Conservation (phyloP, 2,888 invertebrate species). For the Gortyna flavago region DNA sequence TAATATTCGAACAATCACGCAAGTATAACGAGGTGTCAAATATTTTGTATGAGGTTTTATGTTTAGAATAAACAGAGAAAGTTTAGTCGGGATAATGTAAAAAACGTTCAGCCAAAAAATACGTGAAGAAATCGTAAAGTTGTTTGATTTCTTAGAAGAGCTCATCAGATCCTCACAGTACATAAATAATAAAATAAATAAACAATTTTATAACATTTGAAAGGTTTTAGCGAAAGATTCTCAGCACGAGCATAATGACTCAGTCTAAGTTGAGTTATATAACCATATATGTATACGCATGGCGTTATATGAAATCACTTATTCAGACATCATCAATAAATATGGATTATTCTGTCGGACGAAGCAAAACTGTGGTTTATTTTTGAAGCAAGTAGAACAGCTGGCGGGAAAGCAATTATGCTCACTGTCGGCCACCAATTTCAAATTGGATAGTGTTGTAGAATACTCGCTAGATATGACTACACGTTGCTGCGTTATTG, state of each 20-base stretch:
- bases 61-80: no score
- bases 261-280: neutral
- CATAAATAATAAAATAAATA: no score
- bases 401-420: slow-evolving; percentile 62
- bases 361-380: slow-evolving; percentile 57
- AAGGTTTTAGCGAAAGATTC: neutral
- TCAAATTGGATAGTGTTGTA: slow-evolving; percentile 53
- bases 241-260: neutral
- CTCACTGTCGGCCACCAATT: slow-evolving; percentile 55
- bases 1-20: no score
- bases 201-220: neutral
- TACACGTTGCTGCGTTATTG: slow-evolving; percentile 49
- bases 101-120: no score
- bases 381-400: slow-evolving; percentile 58
- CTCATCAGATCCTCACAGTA: no score
- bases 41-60: no score
- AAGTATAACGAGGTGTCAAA: no score
- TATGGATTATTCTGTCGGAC: slow-evolving; percentile 39
- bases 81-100: no score
- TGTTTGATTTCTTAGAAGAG: no score
- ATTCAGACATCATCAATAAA: slow-evolving; percentile 31
- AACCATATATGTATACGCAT: no score
- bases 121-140: no score
- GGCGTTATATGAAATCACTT: neutral
- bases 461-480: slow-evolving; percentile 45